These are phyloP conservation scores for Ceratina calcarata DNA, from an alignment of 1,140 invertebrate species.

Conservation along the genomic window DNA sequence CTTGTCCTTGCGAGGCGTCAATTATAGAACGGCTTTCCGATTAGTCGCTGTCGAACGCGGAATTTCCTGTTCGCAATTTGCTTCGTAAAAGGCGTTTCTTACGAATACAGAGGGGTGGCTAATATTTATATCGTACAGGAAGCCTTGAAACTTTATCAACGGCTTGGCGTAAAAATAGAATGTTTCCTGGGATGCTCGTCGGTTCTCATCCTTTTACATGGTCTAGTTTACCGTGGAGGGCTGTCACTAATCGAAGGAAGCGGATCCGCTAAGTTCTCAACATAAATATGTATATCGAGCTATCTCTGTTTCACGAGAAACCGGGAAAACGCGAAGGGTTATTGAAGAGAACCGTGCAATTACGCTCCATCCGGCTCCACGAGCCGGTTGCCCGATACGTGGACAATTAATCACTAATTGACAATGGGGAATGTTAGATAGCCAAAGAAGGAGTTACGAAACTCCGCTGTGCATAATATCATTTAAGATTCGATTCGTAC, in stretches of 20 bases:
- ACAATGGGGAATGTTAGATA: slow-evolving; percentile 10
- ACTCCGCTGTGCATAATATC: not conserved
- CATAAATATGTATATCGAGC: slow-evolving; percentile 41
- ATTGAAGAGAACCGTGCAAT: slow-evolving; percentile 21
- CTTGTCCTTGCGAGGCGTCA: not conserved
- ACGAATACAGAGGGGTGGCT: not conserved
- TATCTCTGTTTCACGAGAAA: slow-evolving; percentile 25
- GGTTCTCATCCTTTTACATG: slow-evolving; percentile 50
- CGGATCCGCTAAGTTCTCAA: slow-evolving; percentile 57
- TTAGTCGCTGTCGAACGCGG: not conserved
- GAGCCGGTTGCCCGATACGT: not conserved
- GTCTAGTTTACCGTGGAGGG: slow-evolving; percentile 38
- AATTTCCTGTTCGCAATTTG: not conserved
- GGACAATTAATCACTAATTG: slow-evolving; percentile 16
- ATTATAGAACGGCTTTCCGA: no score
- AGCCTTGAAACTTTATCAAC: slow-evolving; percentile 24
- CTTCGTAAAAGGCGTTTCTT: not conserved
- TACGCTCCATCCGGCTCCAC: not conserved
- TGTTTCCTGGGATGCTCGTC: slow-evolving; percentile 12
- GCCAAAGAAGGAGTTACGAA: slow-evolving; percentile 4
- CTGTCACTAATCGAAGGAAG: slow-evolving; percentile 58
- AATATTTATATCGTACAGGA: not conserved
- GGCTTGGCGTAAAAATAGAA: slow-evolving; percentile 41
- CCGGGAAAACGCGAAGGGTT: slow-evolving; percentile 23
- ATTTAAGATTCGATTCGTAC: not conserved